Percentiles rank a stretch among this genome's conserved stretches.
These are phyloP conservation scores for Hylyphantes graminicola DNA, from an alignment of 1,140 invertebrate genomes.

Conservation along the genomic window DNA sequence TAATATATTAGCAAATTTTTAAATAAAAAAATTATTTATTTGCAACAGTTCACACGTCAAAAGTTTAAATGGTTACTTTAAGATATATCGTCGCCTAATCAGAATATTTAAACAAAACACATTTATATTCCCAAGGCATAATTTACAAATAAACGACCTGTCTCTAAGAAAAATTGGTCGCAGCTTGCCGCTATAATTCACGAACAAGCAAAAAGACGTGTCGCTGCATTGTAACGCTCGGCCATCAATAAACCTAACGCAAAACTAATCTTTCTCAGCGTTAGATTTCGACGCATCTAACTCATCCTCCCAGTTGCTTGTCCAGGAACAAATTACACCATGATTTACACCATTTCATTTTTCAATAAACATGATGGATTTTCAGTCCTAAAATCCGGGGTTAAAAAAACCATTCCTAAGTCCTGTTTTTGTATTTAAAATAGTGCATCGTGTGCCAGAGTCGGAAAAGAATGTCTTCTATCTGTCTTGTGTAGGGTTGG, in stretches of 20 bases:
- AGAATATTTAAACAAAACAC: constrained; percentile 5
- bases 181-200: constrained; percentile 23
- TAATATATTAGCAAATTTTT: too few species aligned
- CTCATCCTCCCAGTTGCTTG: constrained; percentile 26
- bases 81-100: too few species aligned
- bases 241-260: constrained; percentile 31
- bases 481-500: constrained; percentile 14
- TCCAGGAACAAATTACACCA: neutral
- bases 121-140: constrained; percentile 35
- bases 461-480: constrained; percentile 25
- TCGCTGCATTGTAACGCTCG: constrained; percentile 27
- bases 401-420: constrained; percentile 41
- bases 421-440: constrained; percentile 42
- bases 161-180: constrained; percentile 14
- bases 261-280: constrained; percentile 35
- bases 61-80: too few species aligned
- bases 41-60: too few species aligned
- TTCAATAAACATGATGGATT: constrained; percentile 49
- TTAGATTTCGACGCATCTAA: constrained; percentile 35
- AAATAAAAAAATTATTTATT: too few species aligned
- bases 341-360: constrained; percentile 46
- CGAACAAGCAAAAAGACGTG: constrained; percentile 15
- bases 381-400: constrained; percentile 43
- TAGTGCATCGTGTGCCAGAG: neutral
- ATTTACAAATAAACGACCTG: constrained; percentile 32